phyloP scores from a whole-genome alignment of 2,797 vertebrate genomes.

The Fringilla coelebs region DNA sequence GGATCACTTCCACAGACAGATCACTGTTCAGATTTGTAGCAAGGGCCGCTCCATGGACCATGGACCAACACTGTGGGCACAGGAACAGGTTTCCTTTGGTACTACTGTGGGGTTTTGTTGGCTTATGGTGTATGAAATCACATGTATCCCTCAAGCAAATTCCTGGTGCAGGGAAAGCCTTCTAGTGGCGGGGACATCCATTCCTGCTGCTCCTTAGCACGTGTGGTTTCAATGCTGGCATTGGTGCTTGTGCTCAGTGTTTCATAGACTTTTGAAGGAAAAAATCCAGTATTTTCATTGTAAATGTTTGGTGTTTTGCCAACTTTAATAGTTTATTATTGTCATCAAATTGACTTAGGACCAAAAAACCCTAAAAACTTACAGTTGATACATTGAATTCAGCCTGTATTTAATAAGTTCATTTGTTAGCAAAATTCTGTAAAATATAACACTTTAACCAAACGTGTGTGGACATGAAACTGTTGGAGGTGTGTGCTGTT shows the following conservation, averaged over 20 bases:
- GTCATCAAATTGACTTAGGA: background rate
- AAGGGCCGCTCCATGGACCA: background rate
- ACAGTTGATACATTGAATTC: background rate
- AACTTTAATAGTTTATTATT: background rate
- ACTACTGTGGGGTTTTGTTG: background rate
- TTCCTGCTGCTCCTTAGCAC: background rate
- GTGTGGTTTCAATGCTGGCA: background rate
- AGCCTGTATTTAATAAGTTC: background rate
- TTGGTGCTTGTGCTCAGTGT: background rate
- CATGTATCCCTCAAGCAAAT: background rate
- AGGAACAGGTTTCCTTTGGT: background rate
- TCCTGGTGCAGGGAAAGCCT: background rate
- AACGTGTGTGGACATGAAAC: rapidly evolving
- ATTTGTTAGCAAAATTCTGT: background rate
- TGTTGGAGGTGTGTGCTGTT: background rate
- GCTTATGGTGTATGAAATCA: background rate
- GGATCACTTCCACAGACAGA: background rate
- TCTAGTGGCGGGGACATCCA: background rate
- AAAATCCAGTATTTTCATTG: rapidly evolving
- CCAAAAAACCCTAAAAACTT: background rate
- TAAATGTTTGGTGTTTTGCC: background rate
- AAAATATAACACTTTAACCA: background rate
- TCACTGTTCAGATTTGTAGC: background rate
- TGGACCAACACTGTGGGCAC: background rate
- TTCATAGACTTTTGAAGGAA: background rate